Evolutionary conservation across 2,888 invertebrate species (phyloP).

Genomic region (Lithophane socia): DNA sequence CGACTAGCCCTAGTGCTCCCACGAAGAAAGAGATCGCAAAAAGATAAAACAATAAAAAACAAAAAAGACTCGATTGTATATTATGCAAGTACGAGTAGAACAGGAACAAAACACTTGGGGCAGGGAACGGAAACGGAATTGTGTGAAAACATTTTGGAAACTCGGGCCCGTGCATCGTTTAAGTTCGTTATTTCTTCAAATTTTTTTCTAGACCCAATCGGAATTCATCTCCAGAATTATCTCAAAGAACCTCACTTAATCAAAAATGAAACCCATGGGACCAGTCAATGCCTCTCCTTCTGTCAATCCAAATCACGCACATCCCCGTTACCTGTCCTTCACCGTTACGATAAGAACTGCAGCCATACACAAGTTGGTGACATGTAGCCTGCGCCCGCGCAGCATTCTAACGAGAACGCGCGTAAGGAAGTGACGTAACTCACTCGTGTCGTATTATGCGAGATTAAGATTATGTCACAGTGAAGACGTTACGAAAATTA

Average conservation of each 20-base stretch:
- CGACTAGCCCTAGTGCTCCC: slow-evolving; percentile 7
- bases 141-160: neutral
- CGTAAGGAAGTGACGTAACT: slow-evolving; percentile 59
- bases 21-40: slow-evolving; percentile 3
- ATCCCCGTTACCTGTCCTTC: slow-evolving; percentile 34
- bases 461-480: slow-evolving; percentile 57
- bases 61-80: neutral
- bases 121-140: too few relatives aligned
- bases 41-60: neutral
- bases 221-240: neutral
- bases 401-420: slow-evolving; percentile 56
- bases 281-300: neutral
- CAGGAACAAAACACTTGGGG: neutral
- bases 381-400: slow-evolving; percentile 58
- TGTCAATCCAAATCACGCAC: slow-evolving; percentile 17
- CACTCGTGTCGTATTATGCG: slow-evolving; percentile 25
- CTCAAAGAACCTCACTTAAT: too few relatives aligned
- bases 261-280: neutral
- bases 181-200: too few relatives aligned
- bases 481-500: slow-evolving; percentile 48
- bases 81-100: neutral
- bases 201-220: neutral
- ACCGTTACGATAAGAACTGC: slow-evolving; percentile 42
- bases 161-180: too few relatives aligned
- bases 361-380: slow-evolving; percentile 49